phyloP scores from a whole-genome alignment of 2,113 vertebrate species.

The Anseranas semipalmata region DNA sequence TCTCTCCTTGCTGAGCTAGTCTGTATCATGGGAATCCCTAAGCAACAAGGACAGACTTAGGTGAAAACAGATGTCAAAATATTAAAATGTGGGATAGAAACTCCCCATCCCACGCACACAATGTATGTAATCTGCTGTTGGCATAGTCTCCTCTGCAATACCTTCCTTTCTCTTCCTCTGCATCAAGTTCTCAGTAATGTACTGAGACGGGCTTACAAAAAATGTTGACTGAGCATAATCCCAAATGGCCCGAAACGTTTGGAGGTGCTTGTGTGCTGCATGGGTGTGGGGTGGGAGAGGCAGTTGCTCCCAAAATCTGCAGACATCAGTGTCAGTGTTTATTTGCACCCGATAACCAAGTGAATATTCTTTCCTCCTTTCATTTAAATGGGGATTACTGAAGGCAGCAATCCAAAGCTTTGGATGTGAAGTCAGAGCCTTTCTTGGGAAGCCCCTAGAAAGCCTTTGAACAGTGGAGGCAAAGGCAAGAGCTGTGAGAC shows the following conservation, averaged over 20 bases:
- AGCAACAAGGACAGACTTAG: not conserved
- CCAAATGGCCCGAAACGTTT: not conserved
- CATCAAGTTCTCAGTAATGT: not conserved
- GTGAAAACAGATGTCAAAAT: not conserved
- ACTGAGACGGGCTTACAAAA: not conserved
- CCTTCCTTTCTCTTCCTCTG: not conserved
- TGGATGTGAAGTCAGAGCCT: not conserved
- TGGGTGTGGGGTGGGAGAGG: not conserved
- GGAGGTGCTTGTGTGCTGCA: fast-evolving
- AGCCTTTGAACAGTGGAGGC: not conserved
- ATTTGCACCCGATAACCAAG: not conserved
- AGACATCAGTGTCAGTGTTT: not conserved
- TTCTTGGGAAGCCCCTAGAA: not conserved
- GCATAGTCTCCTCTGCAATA: not conserved
- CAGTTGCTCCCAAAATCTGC: not conserved
- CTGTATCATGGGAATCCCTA: not conserved
- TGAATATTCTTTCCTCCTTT: not conserved
- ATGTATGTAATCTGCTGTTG: not conserved
- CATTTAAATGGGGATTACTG: not conserved
- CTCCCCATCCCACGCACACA: not conserved
- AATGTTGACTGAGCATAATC: not conserved
- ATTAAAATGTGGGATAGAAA: not conserved
- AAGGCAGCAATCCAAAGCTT: not conserved
- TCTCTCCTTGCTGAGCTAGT: not conserved
- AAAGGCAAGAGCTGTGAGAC: not conserved